Evolutionary conservation across 2,113 vertebrate species (phyloP).

Genomic region (Apeltes quadracus): DNA sequence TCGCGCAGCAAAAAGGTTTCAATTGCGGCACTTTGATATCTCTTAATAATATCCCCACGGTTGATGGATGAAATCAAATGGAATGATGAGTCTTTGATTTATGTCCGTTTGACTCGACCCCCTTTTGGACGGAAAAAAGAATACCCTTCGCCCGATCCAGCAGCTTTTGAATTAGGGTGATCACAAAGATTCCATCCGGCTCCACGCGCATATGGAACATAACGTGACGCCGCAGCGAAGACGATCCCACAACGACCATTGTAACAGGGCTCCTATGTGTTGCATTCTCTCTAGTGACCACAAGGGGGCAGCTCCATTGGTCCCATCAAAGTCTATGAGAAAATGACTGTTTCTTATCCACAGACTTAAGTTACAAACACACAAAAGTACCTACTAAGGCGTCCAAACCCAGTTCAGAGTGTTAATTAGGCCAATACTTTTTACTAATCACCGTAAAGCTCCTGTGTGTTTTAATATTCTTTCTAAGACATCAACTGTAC

Average conservation of each 20-base stretch:
- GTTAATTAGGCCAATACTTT: not conserved
- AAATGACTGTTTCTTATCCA: no score
- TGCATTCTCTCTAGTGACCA: not conserved
- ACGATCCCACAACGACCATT: not conserved
- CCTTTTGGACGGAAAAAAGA: constrained; percentile 51
- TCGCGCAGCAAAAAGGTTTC: constrained; percentile 73
- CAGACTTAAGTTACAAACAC: no score
- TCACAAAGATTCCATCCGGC: constrained; percentile 42
- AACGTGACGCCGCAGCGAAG: not conserved
- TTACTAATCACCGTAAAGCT: accelerated
- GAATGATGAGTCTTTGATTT: constrained; percentile 78
- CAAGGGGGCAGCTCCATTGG: not conserved
- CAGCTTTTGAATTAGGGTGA: constrained; percentile 59
- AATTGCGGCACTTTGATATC: constrained; percentile 73
- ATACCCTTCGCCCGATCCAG: constrained; percentile 36
- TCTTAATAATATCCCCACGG: constrained; percentile 73
- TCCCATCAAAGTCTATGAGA: no score
- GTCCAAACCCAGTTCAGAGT: no score
- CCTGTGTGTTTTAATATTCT: constrained; percentile 25
- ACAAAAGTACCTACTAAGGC: no score
- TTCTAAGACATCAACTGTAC: constrained; percentile 3
- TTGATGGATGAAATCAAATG: constrained; percentile 73
- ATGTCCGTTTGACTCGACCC: constrained; percentile 32
- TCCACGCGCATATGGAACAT: no score
- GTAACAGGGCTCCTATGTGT: no score